Base-by-base conservation (phyloP, 2,888 invertebrate genomes). In the Habroteleia sp. region DNA sequence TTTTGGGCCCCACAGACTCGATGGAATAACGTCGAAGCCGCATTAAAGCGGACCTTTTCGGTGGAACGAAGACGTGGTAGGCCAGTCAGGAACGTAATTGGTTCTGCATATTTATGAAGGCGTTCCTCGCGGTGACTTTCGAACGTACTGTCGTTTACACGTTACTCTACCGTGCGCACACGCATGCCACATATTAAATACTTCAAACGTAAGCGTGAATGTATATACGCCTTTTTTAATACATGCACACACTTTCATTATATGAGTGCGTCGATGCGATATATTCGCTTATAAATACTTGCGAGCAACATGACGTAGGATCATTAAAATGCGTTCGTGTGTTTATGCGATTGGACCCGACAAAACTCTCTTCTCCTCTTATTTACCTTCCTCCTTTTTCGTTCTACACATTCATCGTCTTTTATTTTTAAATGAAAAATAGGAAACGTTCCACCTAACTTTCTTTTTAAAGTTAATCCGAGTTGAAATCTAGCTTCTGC, bases 21-120 rank as follows among this genome's bases (percentile, higher is more conserved):
- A 44, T 42, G 68, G 63, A 69, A 75, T 60, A 69, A 65, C 29
- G 65, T 75, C 58, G 63, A 69, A 69, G 63, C 17, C 31, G 37
- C 56, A 74, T 74, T 54, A 63, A 56, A 80, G 79, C 77, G 54
- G 65, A 60, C 63, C 69, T 73, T 77, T 58, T 58, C 63, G 68
- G 56, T 33, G 35, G 73, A 71, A 52, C 56, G 58, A 66, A 62
- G 72, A 72, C 31, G 68, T 63, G 68, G 68, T 72, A 76, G 76
- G 68, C 76, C 73, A 52, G 69, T 52, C 52, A 58, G 41, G 58
- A 74, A 76, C 80, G 82, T 85, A 85, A 85, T 85, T 84, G 84
- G 85, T 85, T 84, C 83, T 84, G 83, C 84, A 85, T 84, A 84
- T 85, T 84, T 84, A 85, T 85, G 84, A 85, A 82, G 81, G 79